A percentile compares a stretch with the other conserved stretches of the same genome.
phyloP scores from a whole-genome alignment of 92 coral and sea anemone genomes.

The Bergia puertoricense region DNA sequence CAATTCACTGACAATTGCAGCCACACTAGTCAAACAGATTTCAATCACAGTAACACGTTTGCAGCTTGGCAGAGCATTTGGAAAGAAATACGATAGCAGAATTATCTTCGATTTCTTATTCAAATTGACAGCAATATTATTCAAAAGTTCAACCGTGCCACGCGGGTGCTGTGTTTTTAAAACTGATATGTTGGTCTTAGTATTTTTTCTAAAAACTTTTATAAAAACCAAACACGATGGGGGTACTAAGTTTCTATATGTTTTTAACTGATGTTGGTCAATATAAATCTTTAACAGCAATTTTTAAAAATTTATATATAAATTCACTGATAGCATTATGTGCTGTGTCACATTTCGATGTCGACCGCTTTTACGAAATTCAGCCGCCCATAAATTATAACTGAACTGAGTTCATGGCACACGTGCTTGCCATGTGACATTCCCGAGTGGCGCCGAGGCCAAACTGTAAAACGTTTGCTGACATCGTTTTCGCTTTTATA shows the following conservation, averaged over 20 bases:
- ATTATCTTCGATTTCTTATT: background rate
- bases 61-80: background rate
- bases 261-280: background rate
- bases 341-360: background rate
- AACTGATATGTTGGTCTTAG: background rate
- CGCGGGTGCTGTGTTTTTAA: background rate
- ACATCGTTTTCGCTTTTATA: no score
- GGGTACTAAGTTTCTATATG: no score
- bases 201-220: no score
- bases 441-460: no score
- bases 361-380: no score
- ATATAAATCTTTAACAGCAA: background rate
- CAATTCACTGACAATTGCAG: constrained; percentile 32
- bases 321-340: background rate
- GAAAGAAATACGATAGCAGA: background rate
- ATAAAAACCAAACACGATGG: no score
- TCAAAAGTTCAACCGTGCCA: background rate
- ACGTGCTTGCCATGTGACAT: no score
- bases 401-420: no score
- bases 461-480: no score
- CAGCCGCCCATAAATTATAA: no score
- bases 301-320: no score
- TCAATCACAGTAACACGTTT: background rate
- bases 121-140: background rate
- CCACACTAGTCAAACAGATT: constrained; percentile 5